phyloP scores from a whole-genome alignment of 2,113 vertebrate species.

The Papio anubis region DNA sequence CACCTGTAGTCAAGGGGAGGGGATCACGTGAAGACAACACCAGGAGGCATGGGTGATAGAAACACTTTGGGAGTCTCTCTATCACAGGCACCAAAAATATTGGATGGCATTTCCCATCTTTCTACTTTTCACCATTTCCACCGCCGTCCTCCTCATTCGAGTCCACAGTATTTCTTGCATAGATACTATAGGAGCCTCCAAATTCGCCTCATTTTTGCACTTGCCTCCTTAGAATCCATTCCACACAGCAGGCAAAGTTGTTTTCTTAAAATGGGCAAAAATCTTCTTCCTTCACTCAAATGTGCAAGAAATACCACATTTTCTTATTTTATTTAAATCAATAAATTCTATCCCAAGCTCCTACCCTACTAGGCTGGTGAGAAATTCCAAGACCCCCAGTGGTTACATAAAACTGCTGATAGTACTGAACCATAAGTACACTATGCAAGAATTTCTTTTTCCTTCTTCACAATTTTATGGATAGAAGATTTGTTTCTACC shows the following conservation, averaged over 20 bases:
- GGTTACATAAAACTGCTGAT: background rate
- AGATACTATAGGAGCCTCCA: background rate
- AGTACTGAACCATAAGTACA: background rate
- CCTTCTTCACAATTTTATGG: background rate
- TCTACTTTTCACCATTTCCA: background rate
- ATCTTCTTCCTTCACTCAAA: background rate
- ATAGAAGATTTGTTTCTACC: background rate
- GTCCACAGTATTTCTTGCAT: background rate
- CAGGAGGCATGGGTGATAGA: background rate
- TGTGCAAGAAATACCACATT: background rate
- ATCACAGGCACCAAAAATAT: background rate
- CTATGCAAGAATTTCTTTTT: background rate
- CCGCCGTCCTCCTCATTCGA: background rate
- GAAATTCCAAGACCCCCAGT: background rate
- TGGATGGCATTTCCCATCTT: background rate
- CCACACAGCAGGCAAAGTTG: background rate
- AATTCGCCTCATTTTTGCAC: background rate
- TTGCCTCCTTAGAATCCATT: background rate
- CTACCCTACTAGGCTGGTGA: background rate
- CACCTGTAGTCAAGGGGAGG: background rate
- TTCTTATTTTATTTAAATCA: background rate
- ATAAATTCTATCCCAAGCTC: background rate
- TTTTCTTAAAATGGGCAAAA: background rate
- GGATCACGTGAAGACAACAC: background rate
- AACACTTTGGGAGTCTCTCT: background rate